Evolutionary conservation across 2,888 invertebrate species (phyloP).

Genomic region (Drosophila tripunctata): DNA sequence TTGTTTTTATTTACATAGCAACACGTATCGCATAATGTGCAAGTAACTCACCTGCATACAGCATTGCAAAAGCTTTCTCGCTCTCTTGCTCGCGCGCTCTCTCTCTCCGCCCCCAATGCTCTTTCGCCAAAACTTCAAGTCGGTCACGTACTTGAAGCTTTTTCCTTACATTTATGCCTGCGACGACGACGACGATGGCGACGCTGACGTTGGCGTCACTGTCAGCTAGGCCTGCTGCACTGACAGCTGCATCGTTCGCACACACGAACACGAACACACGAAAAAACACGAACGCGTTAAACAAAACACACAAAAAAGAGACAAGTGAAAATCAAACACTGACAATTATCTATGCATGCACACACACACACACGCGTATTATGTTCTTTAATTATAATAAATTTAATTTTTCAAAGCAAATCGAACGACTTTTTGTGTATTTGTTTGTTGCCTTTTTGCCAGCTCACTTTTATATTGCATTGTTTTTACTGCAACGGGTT

Average conservation of each 20-base stretch:
- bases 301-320: slow-evolving; percentile 48
- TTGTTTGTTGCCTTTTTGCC: slow-evolving; percentile 44
- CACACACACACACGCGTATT: slow-evolving; percentile 17
- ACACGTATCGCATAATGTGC: slow-evolving; percentile 46
- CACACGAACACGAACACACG: slow-evolving; percentile 17
- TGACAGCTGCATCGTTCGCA: slow-evolving; percentile 43
- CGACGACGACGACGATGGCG: slow-evolving; percentile 5
- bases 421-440: slow-evolving; percentile 47
- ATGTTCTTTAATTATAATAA: slow-evolving; percentile 69
- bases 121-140: slow-evolving; percentile 53
- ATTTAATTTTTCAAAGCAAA: slow-evolving; percentile 59
- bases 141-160: slow-evolving; percentile 70
- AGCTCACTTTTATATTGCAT: slow-evolving; percentile 28
- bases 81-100: not conserved
- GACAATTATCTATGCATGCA: slow-evolving; percentile 46
- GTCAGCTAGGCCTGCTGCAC: slow-evolving; percentile 45
- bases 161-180: slow-evolving; percentile 47
- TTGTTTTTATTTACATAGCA: slow-evolving; percentile 31
- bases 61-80: slow-evolving; percentile 51
- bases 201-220: slow-evolving; percentile 32
- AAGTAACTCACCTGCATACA: slow-evolving; percentile 52
- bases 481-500: slow-evolving; percentile 22
- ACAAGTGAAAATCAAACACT: slow-evolving; percentile 55
- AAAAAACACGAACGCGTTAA: slow-evolving; percentile 32
- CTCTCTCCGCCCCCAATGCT: slow-evolving; percentile 12